phyloP scores from a whole-genome alignment of 1,140 invertebrate genomes.

The Hypsibius dujardini region DNA sequence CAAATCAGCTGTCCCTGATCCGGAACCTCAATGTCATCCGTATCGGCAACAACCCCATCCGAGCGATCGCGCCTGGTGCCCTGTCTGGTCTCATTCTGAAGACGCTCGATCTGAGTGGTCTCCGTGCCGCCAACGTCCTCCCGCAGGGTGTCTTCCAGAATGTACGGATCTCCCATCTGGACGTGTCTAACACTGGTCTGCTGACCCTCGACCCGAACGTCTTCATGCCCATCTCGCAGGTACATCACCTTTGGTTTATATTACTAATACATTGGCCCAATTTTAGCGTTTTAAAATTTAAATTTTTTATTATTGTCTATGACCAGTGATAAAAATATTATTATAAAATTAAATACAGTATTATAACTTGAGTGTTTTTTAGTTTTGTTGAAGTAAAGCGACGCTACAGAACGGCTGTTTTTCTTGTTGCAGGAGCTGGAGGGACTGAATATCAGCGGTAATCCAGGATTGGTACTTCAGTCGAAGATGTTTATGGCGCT shows the following conservation, averaged over 20 bases:
- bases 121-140: not conserved
- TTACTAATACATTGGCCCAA: too few species aligned
- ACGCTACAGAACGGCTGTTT: too few species aligned
- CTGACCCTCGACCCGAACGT: not conserved
- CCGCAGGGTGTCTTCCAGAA: not conserved
- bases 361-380: too few species aligned
- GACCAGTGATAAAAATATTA: too few species aligned
- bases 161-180: not conserved
- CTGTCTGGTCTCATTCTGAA: not conserved
- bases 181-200: not conserved
- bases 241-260: too few species aligned
- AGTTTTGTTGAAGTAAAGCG: too few species aligned
- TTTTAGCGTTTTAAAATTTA: too few species aligned
- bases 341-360: too few species aligned
- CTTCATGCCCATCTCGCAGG: not conserved
- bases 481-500: not conserved
- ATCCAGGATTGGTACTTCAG: not conserved
- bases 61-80: not conserved
- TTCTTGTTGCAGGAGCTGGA: not conserved
- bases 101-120: not conserved
- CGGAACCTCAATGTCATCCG: not conserved
- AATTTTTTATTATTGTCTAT: too few species aligned
- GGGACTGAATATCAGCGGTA: slow-evolving; percentile 13
- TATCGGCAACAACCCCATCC: not conserved
- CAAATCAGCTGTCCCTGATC: not conserved